Percentiles rank a stretch among this genome's conserved stretches.
These are phyloP conservation scores for Pyrrhia umbra DNA, from an alignment of 2,888 invertebrate species.

Conservation along the genomic window DNA sequence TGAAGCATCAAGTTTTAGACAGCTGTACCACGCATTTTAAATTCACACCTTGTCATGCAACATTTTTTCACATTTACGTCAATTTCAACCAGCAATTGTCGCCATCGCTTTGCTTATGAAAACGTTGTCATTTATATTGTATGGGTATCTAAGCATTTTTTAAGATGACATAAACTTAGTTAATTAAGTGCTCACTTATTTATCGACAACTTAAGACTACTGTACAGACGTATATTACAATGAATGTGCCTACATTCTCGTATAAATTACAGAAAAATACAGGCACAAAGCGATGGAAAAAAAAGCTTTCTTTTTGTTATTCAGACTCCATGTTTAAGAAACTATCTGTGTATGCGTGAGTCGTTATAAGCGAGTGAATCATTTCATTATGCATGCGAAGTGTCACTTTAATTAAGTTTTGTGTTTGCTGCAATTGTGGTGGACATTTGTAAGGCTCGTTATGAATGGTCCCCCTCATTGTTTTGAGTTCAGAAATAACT, in stretches of 20 bases:
- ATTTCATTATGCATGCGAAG: constrained; percentile 86
- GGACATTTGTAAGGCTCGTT: constrained; percentile 80
- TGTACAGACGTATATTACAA: constrained; percentile 17
- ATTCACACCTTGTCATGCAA: constrained; percentile 23
- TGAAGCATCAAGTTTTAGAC: not conserved
- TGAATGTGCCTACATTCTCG: constrained; percentile 44
- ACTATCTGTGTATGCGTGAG: constrained; percentile 62
- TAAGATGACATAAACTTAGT: constrained; percentile 37
- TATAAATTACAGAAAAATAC: constrained; percentile 52
- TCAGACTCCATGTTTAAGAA: constrained; percentile 54
- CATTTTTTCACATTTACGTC: not conserved
- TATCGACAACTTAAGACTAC: constrained; percentile 33
- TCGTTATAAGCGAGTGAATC: constrained; percentile 77
- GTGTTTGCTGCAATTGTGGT: constrained; percentile 82
- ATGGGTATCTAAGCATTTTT: constrained; percentile 38
- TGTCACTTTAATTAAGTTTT: constrained; percentile 89
- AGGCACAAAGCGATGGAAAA: constrained; percentile 44
- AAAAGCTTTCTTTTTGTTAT: constrained; percentile 52
- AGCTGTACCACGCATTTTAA: constrained; percentile 14
- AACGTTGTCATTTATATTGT: constrained; percentile 8
- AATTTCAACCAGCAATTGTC: not conserved
- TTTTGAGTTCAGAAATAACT: constrained; percentile 78
- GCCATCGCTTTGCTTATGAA: constrained; percentile 7
- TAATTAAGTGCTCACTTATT: constrained; percentile 44
- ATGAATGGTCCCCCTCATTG: constrained; percentile 77